These are phyloP conservation scores for Stictocephala bisonia DNA, from an alignment of 2,888 invertebrate species.

Conservation along the genomic window DNA sequence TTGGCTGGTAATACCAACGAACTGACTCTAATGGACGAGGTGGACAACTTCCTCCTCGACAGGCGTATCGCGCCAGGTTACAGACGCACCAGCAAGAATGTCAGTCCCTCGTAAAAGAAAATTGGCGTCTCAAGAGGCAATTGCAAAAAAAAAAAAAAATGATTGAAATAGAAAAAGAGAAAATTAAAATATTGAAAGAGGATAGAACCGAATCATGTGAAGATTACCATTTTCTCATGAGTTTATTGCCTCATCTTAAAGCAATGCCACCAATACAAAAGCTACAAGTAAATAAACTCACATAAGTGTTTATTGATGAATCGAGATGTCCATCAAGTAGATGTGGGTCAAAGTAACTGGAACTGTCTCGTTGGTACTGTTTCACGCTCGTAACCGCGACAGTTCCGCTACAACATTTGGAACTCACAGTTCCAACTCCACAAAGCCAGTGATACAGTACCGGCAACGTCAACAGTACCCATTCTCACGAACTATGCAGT, in stretches of 20 bases:
- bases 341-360: too few species aligned
- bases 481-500: too few species aligned
- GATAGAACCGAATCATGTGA: background rate
- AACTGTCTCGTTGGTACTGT: too few species aligned
- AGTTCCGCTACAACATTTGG: too few species aligned
- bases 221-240: conserved; percentile 2
- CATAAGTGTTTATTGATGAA: conserved; percentile 24
- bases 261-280: background rate
- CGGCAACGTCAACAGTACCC: too few species aligned
- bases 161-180: conserved; percentile 16
- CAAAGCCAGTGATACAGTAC: too few species aligned
- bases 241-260: conserved; percentile 6
- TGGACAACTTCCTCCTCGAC: background rate
- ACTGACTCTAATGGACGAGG: background rate
- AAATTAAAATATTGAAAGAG: conserved; percentile 10
- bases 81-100: background rate
- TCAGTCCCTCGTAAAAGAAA: background rate
- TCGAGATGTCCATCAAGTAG: background rate
- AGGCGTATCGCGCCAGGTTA: background rate
- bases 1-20: background rate
- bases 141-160: background rate
- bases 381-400: too few species aligned
- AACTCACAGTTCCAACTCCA: too few species aligned
- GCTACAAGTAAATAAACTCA: conserved; percentile 11
- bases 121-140: background rate